These are phyloP conservation scores for Callithrix jacchus DNA, from an alignment of 2,113 vertebrate genomes.

Conservation along the genomic window DNA sequence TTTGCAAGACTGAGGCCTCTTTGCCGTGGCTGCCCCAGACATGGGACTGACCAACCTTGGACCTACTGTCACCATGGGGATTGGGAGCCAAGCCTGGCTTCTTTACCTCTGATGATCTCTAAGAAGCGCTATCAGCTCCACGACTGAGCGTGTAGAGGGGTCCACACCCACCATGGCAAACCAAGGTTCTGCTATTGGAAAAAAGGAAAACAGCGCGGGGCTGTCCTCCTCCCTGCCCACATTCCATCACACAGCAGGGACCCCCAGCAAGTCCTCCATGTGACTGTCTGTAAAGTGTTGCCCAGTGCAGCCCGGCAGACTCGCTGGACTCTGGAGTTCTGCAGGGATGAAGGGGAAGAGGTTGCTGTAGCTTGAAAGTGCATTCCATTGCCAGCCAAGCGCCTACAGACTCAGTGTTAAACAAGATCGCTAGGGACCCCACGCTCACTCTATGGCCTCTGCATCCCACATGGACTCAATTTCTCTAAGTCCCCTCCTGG, in stretches of 20 bases:
- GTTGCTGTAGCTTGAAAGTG: neutral
- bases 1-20: neutral
- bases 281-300: neutral
- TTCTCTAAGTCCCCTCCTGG: neutral
- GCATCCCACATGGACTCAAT: neutral
- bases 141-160: rapidly evolving
- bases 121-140: too few relatives aligned
- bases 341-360: neutral
- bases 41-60: neutral
- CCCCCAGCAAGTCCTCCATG: neutral
- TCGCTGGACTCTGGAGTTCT: neutral
- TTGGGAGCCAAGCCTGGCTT: rapidly evolving
- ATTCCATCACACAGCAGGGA: neutral
- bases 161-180: rapidly evolving
- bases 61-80: rapidly evolving
- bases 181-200: neutral
- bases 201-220: rapidly evolving
- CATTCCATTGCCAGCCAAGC: neutral
- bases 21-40: too few relatives aligned
- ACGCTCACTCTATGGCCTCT: neutral
- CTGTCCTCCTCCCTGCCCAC: rapidly evolving
- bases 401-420: too few relatives aligned
- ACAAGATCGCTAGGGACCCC: neutral
- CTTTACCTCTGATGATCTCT: neutral
- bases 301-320: neutral